Evolutionary conservation across 2,888 invertebrate genomes (phyloP), one percentile per base, ranked within the genome.

Genomic region (Deladenus siricidicola): DNA sequence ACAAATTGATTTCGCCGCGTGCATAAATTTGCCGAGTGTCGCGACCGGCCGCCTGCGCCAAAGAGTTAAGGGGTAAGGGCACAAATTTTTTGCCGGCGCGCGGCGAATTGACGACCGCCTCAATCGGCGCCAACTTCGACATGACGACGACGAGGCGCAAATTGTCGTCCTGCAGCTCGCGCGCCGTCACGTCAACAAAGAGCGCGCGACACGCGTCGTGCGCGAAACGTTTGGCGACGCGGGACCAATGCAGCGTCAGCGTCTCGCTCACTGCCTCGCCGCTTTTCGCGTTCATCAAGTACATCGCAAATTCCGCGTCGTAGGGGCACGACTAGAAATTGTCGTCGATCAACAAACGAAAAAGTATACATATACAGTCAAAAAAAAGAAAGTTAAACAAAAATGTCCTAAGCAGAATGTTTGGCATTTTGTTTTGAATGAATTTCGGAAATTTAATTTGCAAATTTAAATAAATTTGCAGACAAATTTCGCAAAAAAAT

Each of bases 101-200:
- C 19, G n/a, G 29, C 6, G 49, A 19, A 1, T 58, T 56, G 4
- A 24, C 26, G 29, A 39, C 28, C 19, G 60, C 52, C 14, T 62
- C 50, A 19, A 47, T 48, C 10, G 60, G 60, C 17, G 62, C 48
- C 29, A 42, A 19, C 1, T 44, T 39, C 1, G 53, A 52, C 29
- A 62, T 23, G n/a, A 26, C 47, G 0, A 52, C 44, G 2, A 51
- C 30, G 21, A 62, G n/a, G 1, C 53, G 23, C 26, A 62, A 39
- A n/a, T 39, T 28, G 6, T 64, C 63, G 29, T 62, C 62, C 6
- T 23, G 4, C 10, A 62, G 24, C 23, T 62, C 62, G n/a, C 29
- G 29, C 17, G 61, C 61, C 30, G 26, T 52, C 1, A 63, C n/a
- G 17, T 66, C 63, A 1, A 60, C 47, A 42, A 63, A 63, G 21